Conservation (phyloP, 2,888 invertebrate genomes). For the Chaetoderma sp. region DNA sequence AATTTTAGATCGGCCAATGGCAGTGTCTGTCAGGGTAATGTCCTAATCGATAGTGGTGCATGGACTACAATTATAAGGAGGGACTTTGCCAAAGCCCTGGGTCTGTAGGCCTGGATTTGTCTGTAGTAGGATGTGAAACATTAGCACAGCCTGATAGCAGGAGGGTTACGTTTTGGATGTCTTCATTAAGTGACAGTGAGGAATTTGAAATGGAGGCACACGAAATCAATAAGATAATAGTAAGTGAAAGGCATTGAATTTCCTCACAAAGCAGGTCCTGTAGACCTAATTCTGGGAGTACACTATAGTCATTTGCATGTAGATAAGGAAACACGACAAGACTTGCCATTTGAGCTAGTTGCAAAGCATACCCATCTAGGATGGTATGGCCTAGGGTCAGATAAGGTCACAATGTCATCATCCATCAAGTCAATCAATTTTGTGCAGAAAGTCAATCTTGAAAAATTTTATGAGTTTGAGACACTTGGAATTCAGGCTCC, state of each 20-base stretch:
- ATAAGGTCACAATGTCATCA: slow-evolving; percentile 1
- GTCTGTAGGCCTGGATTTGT: no score
- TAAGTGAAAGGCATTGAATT: background rate
- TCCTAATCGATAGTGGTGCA: slow-evolving; percentile 11
- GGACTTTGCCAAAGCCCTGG: background rate
- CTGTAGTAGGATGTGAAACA: background rate
- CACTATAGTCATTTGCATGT: slow-evolving; percentile 22
- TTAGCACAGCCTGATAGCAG: background rate
- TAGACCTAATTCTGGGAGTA: slow-evolving; percentile 19
- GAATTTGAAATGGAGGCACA: background rate
- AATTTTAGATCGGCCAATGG: slow-evolving; percentile 9
- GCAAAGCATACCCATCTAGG: slow-evolving; percentile 15
- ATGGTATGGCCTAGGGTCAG: slow-evolving; percentile 12
- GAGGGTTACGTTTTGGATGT: background rate
- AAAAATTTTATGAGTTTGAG: slow-evolving; percentile 16
- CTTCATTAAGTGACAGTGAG: background rate
- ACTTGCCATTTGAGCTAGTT: slow-evolving; percentile 10
- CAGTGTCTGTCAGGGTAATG: slow-evolving; percentile 2
- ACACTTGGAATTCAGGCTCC: slow-evolving; percentile 14
- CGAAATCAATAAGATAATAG: background rate
- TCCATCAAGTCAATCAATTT: slow-evolving; percentile 5
- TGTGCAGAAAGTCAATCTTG: slow-evolving; percentile 11
- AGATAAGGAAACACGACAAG: slow-evolving; percentile 5
- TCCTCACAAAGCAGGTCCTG: slow-evolving; percentile 11
- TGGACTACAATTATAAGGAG: slow-evolving; percentile 10